phyloP scores from a whole-genome alignment of 1,140 invertebrate species.

The Probaryconus sp. region DNA sequence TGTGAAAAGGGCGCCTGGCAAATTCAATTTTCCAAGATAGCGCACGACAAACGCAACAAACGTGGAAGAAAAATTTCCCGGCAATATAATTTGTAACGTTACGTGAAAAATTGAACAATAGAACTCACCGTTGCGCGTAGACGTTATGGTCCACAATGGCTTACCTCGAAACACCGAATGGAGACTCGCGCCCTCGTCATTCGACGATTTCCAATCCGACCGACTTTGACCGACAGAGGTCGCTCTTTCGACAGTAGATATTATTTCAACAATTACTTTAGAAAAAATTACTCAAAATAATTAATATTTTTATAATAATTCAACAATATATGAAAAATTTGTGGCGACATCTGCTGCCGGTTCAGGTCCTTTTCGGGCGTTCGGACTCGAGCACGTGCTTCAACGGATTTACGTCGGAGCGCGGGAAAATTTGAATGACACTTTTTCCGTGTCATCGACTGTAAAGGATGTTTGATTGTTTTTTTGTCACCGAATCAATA shows the following conservation, averaged over 20 bases:
- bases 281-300: constrained; percentile 29
- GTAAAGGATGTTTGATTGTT: no score
- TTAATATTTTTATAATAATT: constrained; percentile 15
- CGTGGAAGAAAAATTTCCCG: constrained; percentile 80
- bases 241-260: constrained; percentile 12
- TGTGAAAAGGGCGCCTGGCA: no score
- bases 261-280: constrained; percentile 19
- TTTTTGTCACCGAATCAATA: no score
- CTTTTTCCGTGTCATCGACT: no score
- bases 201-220: constrained; percentile 20
- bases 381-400: constrained; percentile 17
- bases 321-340: constrained; percentile 1
- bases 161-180: constrained; percentile 80
- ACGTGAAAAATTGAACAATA: constrained; percentile 83
- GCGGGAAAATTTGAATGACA: background rate
- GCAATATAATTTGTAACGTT: constrained; percentile 82
- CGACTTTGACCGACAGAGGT: background rate
- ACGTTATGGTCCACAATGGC: constrained; percentile 89
- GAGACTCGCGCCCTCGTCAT: constrained; percentile 59
- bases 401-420: constrained; percentile 19
- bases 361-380: constrained; percentile 15
- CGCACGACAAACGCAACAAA: no score
- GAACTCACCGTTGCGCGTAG: constrained; percentile 80
- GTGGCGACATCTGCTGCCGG: constrained; percentile 56
- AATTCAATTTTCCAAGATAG: no score